Conservation (phyloP, 2,888 invertebrate genomes). For the Amaurobius ferox region DNA sequence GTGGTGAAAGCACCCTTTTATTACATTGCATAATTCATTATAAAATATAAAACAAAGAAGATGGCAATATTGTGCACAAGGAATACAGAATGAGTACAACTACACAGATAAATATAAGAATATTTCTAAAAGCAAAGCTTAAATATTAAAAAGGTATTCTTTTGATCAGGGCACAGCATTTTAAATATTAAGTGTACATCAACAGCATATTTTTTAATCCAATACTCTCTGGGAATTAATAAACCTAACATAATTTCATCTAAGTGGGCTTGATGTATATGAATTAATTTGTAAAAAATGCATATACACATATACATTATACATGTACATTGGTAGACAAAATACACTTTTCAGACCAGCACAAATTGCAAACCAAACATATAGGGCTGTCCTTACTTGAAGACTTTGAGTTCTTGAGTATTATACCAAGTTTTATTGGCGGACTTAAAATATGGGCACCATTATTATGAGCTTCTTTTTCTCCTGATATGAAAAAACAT, state of each 20-base stretch:
- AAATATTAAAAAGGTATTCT: slow-evolving; percentile 4
- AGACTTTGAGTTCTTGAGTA: no score
- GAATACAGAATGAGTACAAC: background rate
- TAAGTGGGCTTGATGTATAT: background rate
- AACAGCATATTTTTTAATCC: slow-evolving; percentile 16
- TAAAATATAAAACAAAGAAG: background rate
- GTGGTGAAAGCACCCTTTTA: background rate
- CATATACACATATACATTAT: no score
- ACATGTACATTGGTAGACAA: no score
- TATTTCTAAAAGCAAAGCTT: slow-evolving; percentile 2
- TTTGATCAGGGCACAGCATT: slow-evolving; percentile 12
- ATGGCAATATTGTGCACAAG: background rate
- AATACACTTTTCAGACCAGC: no score
- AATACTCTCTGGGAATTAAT: background rate
- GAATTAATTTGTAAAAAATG: background rate
- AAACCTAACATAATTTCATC: background rate
- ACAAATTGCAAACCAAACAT: no score
- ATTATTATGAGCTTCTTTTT: no score
- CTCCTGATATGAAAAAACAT: no score
- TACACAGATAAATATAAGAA: slow-evolving; percentile 18
- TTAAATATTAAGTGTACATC: background rate
- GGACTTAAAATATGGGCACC: no score
- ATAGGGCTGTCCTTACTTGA: no score
- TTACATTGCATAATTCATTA: background rate
- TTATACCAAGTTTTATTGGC: no score